Base-by-base conservation (phyloP, 2,797 vertebrate species). In the Cossypha niveicapilla region DNA sequence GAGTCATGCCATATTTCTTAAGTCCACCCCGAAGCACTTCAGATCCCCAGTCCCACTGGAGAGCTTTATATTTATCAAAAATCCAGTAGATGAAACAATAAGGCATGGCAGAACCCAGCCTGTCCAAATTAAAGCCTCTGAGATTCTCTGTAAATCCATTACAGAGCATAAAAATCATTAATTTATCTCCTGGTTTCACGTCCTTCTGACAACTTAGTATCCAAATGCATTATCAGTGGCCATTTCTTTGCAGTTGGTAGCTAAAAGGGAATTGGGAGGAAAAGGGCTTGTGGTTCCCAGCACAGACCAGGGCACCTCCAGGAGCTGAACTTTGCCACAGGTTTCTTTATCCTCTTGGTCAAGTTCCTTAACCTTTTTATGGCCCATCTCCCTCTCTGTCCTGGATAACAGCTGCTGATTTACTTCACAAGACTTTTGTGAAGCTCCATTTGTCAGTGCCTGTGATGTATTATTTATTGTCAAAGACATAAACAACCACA, bases 391-490 rank as follows among this genome's bases (percentile, higher is more conserved):
- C 32, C 30, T 51, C 84, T 48, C 72, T 1, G 3, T 65, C 62
- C 78, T 56, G 86, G 50, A 39, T 83, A 95, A 92, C 50, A 88
- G 57, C 68, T 39, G 58, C 84, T 96, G 95, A 95, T 94, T 95
- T 96, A 92, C 81, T 95, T 80, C 54, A 25, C 42, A 39, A 81
- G 61, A 77, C 67, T 85, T 84, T 77, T 72, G 61, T 89, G 92
- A 91, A 82, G 90, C 81, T 93, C 79, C 32, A 58, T 95, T 95
- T 95, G 88, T 94, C 92, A 94, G 21, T 51, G 83, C 78, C 30
- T 68, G 39, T 54, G 78, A 91, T 91, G 57, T 91, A 92, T 94
- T 94, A 94, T 96, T 96, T 96, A 94, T 96, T 77, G 72, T 71
- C 88, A 80, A 61, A 94, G 86, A 58, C 84, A 86, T 87, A 94